A percentile compares a stretch with the other conserved stretches of the same genome.
These are phyloP conservation scores for Callosobruchus maculatus DNA, from an alignment of 2,888 invertebrate species.

Conservation along the genomic window DNA sequence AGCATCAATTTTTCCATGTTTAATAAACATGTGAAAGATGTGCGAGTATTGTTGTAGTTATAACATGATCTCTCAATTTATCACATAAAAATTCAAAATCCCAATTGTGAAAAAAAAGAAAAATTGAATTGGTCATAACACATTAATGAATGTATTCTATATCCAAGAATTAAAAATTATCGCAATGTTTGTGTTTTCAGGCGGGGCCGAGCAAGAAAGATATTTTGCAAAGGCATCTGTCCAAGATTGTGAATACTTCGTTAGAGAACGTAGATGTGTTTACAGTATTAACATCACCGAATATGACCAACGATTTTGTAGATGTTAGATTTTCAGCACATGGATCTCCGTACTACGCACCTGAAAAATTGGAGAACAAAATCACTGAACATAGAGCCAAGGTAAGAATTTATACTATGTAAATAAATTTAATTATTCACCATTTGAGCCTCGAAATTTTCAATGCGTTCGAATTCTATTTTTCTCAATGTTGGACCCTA, in stretches of 20 bases:
- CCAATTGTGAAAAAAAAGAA: too few relatives aligned
- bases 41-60: too few relatives aligned
- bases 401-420: slow-evolving; percentile 48
- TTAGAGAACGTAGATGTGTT: slow-evolving; percentile 88
- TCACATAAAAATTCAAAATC: too few relatives aligned
- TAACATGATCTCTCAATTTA: too few relatives aligned
- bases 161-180: background rate
- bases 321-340: slow-evolving; percentile 92
- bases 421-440: too few relatives aligned
- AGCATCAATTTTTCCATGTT: too few relatives aligned
- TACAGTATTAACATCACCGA: slow-evolving; percentile 73
- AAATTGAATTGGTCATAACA: too few relatives aligned
- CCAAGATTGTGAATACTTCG: slow-evolving; percentile 72
- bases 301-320: slow-evolving; percentile 59
- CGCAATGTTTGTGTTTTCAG: slow-evolving; percentile 47
- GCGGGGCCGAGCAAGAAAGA: slow-evolving; percentile 68
- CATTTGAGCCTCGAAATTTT: too few relatives aligned
- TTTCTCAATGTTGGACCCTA: too few relatives aligned
- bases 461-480: too few relatives aligned
- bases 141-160: too few relatives aligned
- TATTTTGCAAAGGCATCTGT: slow-evolving; percentile 57
- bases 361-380: slow-evolving; percentile 84
- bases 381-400: slow-evolving; percentile 68
- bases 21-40: too few relatives aligned
- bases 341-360: slow-evolving; percentile 88